Evolutionary conservation across 2,888 invertebrate species (phyloP), one percentile per base, ranked within the genome.

Genomic region (Tenthredo distinguenda): DNA sequence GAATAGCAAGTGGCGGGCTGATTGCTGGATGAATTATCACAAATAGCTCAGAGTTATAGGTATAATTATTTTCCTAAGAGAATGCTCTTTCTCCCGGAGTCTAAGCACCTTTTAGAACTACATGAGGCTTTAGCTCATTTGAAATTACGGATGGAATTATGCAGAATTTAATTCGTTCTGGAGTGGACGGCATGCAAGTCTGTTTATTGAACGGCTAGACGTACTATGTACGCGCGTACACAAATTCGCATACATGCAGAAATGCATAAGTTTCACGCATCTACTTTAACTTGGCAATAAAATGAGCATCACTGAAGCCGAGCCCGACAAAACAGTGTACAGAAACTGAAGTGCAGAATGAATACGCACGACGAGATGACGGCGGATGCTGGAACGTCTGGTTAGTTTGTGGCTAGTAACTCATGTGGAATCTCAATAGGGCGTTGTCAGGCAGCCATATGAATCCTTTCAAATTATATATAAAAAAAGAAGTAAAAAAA

Each of bases 351-450:
- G 87, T 87, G 86, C 81, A 12, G 47, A 15, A 86, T 87, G 86
- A 87, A 86, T 79, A 79, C 71, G 81, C 77, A 50, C 68, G 68
- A 55, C 83, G 85, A 74, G 86, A 47, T 83, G 43, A 47, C 68
- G 43, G n/a, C 40, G 40, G 37, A 40, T 81, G 26, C 50, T 34
- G 31, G 71, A n/a, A 71, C 84, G 87, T 87, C 87, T 87, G 88
- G 88, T 87, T 87, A 88, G 87, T 86, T 86, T 86, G 86, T 85
- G 85, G 84, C 84, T 86, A 85, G 74, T 87, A 87, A 87, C 87
- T 87, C 86, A 86, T 86, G 81, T 50, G 68, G 83, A 83, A 83
- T 31, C 83, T 68, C 83, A 83, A 83, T 68, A 50, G 68, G 83
- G 68, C 68, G 47, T 68, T 83, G 43, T 83, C 82, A 68, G 68